These are phyloP conservation scores for Morpho achilles DNA, from an alignment of 2,888 invertebrate genomes.

Conservation along the genomic window DNA sequence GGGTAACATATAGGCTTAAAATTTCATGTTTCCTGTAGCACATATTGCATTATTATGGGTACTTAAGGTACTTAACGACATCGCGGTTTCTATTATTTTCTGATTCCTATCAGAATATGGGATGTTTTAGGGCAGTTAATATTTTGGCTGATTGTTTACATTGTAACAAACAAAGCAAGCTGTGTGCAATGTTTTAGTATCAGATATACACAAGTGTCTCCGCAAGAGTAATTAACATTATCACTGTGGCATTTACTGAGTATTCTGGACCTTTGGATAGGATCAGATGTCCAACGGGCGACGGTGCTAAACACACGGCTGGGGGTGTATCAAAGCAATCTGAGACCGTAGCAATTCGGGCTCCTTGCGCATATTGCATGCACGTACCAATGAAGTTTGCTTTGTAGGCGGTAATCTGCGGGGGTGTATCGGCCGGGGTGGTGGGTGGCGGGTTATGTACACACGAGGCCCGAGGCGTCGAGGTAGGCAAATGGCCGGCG, in stretches of 20 bases:
- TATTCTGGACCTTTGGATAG: conserved; percentile 49
- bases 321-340: conserved; percentile 71
- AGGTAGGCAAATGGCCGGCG: conserved; percentile 79
- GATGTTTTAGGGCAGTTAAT: no score
- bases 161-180: no score
- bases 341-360: conserved; percentile 66
- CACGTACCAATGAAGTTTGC: conserved; percentile 79
- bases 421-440: conserved; percentile 71
- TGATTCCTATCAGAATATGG: no score
- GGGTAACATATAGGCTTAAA: no score
- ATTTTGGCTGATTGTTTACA: no score
- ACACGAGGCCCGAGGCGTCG: conserved; percentile 76
- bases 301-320: conserved; percentile 43
- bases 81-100: no score
- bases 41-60: no score
- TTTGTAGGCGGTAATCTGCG: conserved; percentile 78
- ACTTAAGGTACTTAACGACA: no score
- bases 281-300: conserved; percentile 47
- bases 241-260: conserved; percentile 43
- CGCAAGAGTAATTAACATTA: conserved; percentile 58
- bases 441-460: conserved; percentile 74
- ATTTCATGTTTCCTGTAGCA: no score
- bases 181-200: conserved; percentile 7
- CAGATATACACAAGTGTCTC: conserved; percentile 21
- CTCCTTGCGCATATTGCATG: conserved; percentile 79